These are phyloP conservation scores for Stenodera caucasica DNA, from an alignment of 2,888 invertebrate genomes.

Conservation along the genomic window DNA sequence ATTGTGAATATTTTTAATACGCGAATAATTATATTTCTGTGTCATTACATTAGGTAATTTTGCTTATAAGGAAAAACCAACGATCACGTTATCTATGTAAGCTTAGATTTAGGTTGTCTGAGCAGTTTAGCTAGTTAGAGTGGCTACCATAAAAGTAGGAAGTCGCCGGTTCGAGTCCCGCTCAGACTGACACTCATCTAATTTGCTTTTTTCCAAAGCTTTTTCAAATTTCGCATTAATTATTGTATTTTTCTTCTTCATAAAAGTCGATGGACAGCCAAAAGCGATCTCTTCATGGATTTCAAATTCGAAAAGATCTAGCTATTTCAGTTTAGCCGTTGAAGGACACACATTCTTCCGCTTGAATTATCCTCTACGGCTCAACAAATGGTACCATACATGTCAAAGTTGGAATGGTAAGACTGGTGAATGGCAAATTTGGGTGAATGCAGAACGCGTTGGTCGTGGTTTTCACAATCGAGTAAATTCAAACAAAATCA, in stretches of 20 bases:
- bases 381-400: conserved; percentile 81
- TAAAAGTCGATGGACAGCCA: conserved; percentile 69
- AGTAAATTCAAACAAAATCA: conserved; percentile 67
- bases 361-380: conserved; percentile 68
- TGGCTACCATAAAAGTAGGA: no score
- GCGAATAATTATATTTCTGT: no score
- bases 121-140: no score
- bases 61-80: no score
- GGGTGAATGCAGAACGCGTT: conserved; percentile 83
- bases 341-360: conserved; percentile 82
- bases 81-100: no score
- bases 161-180: no score
- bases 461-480: conserved; percentile 85
- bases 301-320: conserved; percentile 77
- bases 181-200: no score
- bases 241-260: no score
- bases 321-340: conserved; percentile 79
- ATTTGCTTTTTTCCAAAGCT: background rate
- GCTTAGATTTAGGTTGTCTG: no score
- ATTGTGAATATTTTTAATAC: no score
- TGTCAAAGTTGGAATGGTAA: conserved; percentile 88
- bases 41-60: no score
- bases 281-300: conserved; percentile 78
- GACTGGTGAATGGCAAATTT: conserved; percentile 88
- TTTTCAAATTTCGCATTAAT: background rate